Evolutionary conservation across 2,888 invertebrate species (phyloP).

Genomic region (Gari tellinella): DNA sequence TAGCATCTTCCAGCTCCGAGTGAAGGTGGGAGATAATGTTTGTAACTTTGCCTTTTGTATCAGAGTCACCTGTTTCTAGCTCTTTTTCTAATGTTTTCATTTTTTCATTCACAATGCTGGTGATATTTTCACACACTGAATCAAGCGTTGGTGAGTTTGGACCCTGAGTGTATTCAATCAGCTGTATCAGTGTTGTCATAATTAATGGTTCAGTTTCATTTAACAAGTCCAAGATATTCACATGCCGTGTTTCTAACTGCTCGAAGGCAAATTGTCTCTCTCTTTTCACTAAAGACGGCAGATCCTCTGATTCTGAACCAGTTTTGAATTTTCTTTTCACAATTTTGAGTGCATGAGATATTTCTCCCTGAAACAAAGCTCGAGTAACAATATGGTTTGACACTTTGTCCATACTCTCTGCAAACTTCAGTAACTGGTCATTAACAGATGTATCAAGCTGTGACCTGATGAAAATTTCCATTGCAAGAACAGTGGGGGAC

Average conservation of each 20-base stretch:
- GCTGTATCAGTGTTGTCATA: conserved; percentile 60
- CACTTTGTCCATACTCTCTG: conserved; percentile 66
- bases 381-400: conserved; percentile 73
- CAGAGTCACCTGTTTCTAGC: conserved; percentile 39
- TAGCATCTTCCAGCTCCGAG: conserved; percentile 53
- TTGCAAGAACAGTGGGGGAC: conserved; percentile 70
- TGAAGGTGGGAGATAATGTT: conserved; percentile 52
- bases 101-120: conserved; percentile 49
- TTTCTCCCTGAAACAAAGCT: conserved; percentile 78
- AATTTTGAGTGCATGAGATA: conserved; percentile 83
- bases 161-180: conserved; percentile 58
- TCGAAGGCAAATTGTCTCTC: conserved; percentile 70
- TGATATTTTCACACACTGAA: conserved; percentile 55
- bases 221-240: conserved; percentile 64
- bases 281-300: conserved; percentile 56
- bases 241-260: conserved; percentile 66
- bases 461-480: conserved; percentile 75
- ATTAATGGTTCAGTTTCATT: conserved; percentile 65
- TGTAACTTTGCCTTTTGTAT: conserved; percentile 39
- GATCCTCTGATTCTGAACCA: conserved; percentile 43
- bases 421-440: conserved; percentile 65
- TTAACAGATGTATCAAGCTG: conserved; percentile 75
- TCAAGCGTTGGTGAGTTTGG: conserved; percentile 54
- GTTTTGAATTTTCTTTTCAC: conserved; percentile 87
- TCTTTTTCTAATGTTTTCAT: conserved; percentile 49